Evolutionary conservation across 1,140 invertebrate genomes (phyloP).

Genomic region (Drosophila arawakana): DNA sequence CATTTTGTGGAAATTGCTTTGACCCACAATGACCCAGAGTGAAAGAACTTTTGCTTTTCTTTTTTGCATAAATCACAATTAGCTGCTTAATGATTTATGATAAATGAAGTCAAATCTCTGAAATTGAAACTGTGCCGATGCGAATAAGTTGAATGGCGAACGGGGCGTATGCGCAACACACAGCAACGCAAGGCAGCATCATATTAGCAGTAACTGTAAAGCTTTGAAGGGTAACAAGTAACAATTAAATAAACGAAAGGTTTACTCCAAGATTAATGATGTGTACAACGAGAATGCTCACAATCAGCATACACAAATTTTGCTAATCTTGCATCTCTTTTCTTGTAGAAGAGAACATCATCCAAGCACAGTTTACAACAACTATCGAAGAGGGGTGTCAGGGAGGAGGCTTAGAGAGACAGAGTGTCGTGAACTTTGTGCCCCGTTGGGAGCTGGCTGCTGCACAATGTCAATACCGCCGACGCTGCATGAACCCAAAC

Average conservation of each 20-base stretch:
- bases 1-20: slow-evolving; percentile 59
- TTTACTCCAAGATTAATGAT: slow-evolving; percentile 62
- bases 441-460: slow-evolving; percentile 43
- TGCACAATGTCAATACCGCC: slow-evolving; percentile 40
- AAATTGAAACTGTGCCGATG: slow-evolving; percentile 39
- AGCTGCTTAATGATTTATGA: slow-evolving; percentile 66
- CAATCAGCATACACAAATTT: slow-evolving; percentile 67
- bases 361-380: slow-evolving; percentile 65
- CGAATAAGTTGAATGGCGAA: slow-evolving; percentile 34
- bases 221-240: slow-evolving; percentile 12
- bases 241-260: slow-evolving; percentile 70
- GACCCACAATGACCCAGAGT: slow-evolving; percentile 59
- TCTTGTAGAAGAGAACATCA: slow-evolving; percentile 53
- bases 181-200: not conserved
- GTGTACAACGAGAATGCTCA: slow-evolving; percentile 58
- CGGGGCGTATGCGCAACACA: slow-evolving; percentile 42
- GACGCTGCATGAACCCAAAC: slow-evolving; percentile 29
- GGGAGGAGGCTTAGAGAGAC: slow-evolving; percentile 6
- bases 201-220: slow-evolving; percentile 34
- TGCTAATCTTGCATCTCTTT: slow-evolving; percentile 63
- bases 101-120: slow-evolving; percentile 22
- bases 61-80: slow-evolving; percentile 46
- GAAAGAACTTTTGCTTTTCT: slow-evolving; percentile 72
- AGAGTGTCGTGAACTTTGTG: slow-evolving; percentile 72
- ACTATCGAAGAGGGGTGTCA: not conserved